A percentile compares a stretch with the other conserved stretches of the same genome.
Conservation (phyloP, 2,888 invertebrate species). For the Sisyra nigra region DNA sequence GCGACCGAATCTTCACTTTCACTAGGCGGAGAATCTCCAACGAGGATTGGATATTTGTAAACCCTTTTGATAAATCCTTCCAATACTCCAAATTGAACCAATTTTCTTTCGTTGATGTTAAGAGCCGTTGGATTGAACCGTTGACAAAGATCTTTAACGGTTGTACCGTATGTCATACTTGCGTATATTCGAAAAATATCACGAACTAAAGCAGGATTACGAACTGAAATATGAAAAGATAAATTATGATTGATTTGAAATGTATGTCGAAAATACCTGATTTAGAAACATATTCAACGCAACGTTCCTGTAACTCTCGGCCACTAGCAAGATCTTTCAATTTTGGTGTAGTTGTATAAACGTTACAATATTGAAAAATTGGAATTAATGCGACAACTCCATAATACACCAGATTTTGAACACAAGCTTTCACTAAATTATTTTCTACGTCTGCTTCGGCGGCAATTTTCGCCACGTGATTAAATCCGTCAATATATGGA, state of each 20-base stretch:
- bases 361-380: conserved; percentile 48
- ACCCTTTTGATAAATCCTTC: conserved; percentile 69
- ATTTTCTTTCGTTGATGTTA: conserved; percentile 61
- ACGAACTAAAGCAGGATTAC: conserved; percentile 32
- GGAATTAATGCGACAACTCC: conserved; percentile 43
- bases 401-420: conserved; percentile 79
- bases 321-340: conserved; percentile 34
- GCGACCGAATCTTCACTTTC: conserved; percentile 9
- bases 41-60: conserved; percentile 39
- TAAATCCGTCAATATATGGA: conserved; percentile 82
- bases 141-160: conserved; percentile 49
- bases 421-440: conserved; percentile 83
- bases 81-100: conserved; percentile 77
- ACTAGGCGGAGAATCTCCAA: conserved; percentile 24
- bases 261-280: conserved; percentile 22
- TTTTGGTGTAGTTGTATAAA: conserved; percentile 42
- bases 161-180: conserved; percentile 52
- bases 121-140: conserved; percentile 55
- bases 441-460: conserved; percentile 84
- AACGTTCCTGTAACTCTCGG: conserved; percentile 30
- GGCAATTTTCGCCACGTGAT: conserved; percentile 81
- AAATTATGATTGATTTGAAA: background rate
- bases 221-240: conserved; percentile 22
- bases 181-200: conserved; percentile 47
- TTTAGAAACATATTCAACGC: conserved; percentile 29